These are phyloP conservation scores for Drosophila tani DNA, from an alignment of 1,140 invertebrate species.

Conservation along the genomic window DNA sequence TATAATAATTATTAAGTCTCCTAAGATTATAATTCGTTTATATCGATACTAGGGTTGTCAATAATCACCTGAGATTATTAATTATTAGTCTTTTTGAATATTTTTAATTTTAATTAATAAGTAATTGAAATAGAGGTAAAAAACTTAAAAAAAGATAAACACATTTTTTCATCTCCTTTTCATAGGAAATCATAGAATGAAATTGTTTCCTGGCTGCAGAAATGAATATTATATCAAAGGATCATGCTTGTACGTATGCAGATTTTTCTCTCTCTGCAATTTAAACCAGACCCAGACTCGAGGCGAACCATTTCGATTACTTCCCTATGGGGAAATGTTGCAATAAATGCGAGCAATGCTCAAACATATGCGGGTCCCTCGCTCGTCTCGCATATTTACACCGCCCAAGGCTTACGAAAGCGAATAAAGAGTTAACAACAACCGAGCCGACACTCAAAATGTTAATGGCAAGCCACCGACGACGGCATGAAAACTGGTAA, in stretches of 20 bases:
- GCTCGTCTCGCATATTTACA: constrained; percentile 8
- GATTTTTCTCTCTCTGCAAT: neutral
- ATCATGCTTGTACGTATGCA: neutral
- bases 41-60: no score
- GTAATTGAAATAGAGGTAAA: no score
- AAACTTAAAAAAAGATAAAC: no score
- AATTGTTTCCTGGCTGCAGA: no score
- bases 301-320: constrained; percentile 57
- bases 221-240: no score
- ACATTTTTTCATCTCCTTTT: no score
- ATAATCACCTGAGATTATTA: no score
- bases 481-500: constrained; percentile 63
- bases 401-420: constrained; percentile 54
- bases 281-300: constrained; percentile 23
- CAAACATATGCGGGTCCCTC: constrained; percentile 40
- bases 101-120: no score
- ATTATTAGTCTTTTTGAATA: no score
- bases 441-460: constrained; percentile 61
- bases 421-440: constrained; percentile 43
- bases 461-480: constrained; percentile 62
- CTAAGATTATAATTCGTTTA: no score
- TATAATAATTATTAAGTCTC: no score
- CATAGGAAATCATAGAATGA: no score
- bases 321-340: constrained; percentile 70
- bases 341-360: constrained; percentile 73